Evolutionary conservation across 2,797 vertebrate species (phyloP).

Genomic region (Manis pentadactyla): DNA sequence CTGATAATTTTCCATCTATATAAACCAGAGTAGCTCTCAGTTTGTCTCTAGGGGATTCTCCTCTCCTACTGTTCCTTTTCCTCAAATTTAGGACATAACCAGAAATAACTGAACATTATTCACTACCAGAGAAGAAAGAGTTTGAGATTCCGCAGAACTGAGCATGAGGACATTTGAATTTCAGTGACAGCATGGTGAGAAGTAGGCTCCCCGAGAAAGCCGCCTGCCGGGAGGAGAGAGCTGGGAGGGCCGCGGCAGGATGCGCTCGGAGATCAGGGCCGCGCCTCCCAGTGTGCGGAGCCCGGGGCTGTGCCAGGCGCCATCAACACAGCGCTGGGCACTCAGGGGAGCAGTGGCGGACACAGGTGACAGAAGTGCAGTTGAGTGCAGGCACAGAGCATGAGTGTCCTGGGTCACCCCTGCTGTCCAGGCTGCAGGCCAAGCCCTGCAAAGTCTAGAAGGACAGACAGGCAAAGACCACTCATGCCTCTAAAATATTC

Average conservation of each 20-base stretch:
- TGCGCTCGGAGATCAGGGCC: background rate
- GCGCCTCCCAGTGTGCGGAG: background rate
- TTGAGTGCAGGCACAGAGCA: background rate
- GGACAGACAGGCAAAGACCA: background rate
- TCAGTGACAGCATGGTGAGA: background rate
- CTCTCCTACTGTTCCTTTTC: background rate
- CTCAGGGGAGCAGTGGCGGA: too few relatives aligned
- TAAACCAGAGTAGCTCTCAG: background rate
- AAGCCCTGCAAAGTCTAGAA: background rate
- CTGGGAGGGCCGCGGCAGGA: background rate
- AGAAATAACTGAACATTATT: background rate
- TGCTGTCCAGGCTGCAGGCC: background rate
- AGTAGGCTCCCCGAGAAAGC: background rate
- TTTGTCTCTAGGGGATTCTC: background rate
- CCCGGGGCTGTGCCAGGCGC: background rate
- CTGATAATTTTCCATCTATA: background rate
- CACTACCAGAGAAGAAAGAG: background rate
- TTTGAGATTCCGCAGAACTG: background rate
- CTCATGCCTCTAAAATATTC: background rate
- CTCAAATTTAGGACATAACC: background rate
- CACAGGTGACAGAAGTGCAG: too few relatives aligned
- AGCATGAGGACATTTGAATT: background rate
- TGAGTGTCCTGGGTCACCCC: background rate
- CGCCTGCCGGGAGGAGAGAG: background rate
- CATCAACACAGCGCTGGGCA: rapidly evolving